Evolutionary conservation across 2,888 invertebrate species (phyloP).

Genomic region (Heliconius ismenius): DNA sequence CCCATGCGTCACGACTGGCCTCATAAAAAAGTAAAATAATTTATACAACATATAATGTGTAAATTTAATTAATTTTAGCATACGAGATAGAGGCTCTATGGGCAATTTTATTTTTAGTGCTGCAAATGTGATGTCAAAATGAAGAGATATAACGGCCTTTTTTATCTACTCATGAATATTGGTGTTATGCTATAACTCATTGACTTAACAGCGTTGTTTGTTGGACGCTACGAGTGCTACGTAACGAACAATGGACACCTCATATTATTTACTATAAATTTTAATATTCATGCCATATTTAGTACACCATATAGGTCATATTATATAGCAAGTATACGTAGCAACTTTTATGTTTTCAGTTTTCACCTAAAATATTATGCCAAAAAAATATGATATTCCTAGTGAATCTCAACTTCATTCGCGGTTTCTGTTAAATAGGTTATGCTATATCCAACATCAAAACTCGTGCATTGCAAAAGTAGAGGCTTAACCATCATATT

Average conservation of each 20-base stretch:
- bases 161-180: slow-evolving; percentile 26
- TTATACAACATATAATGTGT: too few relatives aligned
- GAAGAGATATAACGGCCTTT: slow-evolving; percentile 17
- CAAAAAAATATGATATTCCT: not conserved
- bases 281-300: slow-evolving; percentile 30
- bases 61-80: not conserved
- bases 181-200: slow-evolving; percentile 44
- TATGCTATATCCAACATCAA: slow-evolving; percentile 4
- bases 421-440: slow-evolving; percentile 13
- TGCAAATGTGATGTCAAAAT: slow-evolving; percentile 11
- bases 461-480: not conserved
- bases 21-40: not conserved
- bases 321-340: too few relatives aligned
- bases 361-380: not conserved
- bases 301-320: not conserved
- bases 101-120: too few relatives aligned
- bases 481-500: not conserved
- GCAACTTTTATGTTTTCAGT: not conserved
- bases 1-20: not conserved
- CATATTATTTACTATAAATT: slow-evolving; percentile 40
- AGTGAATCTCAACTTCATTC: not conserved
- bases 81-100: not conserved
- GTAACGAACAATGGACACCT: slow-evolving; percentile 40
- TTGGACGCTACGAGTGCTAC: slow-evolving; percentile 16
- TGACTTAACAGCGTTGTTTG: slow-evolving; percentile 36